Conservation (phyloP, 2,797 vertebrate genomes). For the Chelon labrosus region DNA sequence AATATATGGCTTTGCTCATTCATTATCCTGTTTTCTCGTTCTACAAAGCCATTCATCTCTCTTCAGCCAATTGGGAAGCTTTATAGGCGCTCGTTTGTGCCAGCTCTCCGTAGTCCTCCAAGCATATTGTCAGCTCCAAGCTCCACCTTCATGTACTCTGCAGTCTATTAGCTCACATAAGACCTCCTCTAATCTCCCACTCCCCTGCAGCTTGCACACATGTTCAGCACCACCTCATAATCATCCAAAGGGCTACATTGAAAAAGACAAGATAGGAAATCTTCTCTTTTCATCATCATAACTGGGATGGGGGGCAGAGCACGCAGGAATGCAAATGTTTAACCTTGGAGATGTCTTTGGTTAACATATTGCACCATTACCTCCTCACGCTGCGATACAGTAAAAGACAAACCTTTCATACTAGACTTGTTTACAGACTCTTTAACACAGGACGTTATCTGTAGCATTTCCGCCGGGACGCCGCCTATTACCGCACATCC, state of each 20-base stretch:
- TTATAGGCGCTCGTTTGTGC: conserved; percentile 38
- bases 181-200: conserved; percentile 54
- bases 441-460: too few relatives aligned
- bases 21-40: conserved; percentile 31
- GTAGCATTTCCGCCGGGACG: conserved; percentile 41
- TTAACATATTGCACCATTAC: conserved; percentile 52
- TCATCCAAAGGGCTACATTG: conserved; percentile 35
- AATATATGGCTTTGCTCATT: conserved; percentile 28
- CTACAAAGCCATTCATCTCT: conserved; percentile 29
- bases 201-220: conserved; percentile 44
- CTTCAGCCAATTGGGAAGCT: conserved; percentile 33
- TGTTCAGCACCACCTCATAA: conserved; percentile 49
- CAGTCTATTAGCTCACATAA: conserved; percentile 58
- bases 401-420: conserved; percentile 22
- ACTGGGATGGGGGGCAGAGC: conserved; percentile 28
- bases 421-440: too few relatives aligned
- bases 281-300: conserved; percentile 47
- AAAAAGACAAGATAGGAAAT: conserved; percentile 39
- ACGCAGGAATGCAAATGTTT: conserved; percentile 55
- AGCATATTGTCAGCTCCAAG: conserved; percentile 28
- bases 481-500: conserved; percentile 51
- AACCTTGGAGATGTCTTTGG: conserved; percentile 64
- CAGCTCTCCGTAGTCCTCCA: conserved; percentile 14
- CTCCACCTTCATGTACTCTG: conserved; percentile 55
- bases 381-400: conserved; percentile 39